phyloP scores from a whole-genome alignment of 2,113 vertebrate species.

The Herpetotheres cachinnans region DNA sequence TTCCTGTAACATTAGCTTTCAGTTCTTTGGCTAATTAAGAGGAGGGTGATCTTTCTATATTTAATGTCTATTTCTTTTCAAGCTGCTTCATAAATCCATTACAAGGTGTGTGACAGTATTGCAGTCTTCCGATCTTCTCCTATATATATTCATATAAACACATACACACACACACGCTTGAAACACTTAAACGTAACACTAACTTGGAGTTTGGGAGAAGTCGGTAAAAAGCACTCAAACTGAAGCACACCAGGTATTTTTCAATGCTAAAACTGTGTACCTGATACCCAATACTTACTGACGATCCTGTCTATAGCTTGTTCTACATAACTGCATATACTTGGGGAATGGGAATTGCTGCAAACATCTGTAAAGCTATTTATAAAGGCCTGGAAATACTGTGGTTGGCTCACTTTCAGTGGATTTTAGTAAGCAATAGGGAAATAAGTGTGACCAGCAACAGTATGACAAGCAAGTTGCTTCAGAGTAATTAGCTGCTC shows the following conservation, averaged over 20 bases:
- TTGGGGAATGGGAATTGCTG: neutral
- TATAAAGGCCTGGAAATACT: neutral
- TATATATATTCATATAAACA: rapidly evolving
- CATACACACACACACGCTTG: neutral
- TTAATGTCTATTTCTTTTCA: neutral
- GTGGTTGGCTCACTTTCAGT: neutral
- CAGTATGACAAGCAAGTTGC: neutral
- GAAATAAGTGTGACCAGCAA: neutral
- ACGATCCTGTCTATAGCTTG: neutral
- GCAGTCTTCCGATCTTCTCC: neutral
- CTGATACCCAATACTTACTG: neutral
- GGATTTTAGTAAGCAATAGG: neutral
- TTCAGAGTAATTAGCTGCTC: neutral
- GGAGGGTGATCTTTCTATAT: neutral
- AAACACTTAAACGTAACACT: neutral
- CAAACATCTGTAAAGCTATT: neutral
- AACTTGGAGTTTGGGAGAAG: neutral
- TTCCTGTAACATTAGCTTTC: neutral
- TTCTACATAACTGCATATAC: neutral
- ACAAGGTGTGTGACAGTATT: neutral
- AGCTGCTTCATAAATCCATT: neutral
- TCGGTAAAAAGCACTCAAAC: neutral
- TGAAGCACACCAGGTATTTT: neutral
- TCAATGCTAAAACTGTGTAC: neutral
- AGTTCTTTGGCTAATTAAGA: neutral